These are phyloP conservation scores for Telmatherina bonti DNA, from an alignment of 2,797 vertebrate species.

Conservation along the genomic window DNA sequence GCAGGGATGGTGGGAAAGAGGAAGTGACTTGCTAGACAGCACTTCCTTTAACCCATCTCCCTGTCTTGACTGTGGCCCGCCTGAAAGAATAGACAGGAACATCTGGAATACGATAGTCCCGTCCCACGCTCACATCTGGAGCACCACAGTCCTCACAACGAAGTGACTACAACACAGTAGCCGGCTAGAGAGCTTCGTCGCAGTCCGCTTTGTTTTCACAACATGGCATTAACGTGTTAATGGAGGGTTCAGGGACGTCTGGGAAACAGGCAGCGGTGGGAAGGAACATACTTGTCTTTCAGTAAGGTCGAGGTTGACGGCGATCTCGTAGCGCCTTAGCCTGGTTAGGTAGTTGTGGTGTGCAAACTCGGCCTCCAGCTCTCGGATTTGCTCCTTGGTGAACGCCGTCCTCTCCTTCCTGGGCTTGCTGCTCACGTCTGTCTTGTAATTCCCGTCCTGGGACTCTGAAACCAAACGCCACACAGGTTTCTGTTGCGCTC, in stretches of 20 bases:
- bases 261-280: conserved; percentile 17
- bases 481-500: conserved; percentile 68
- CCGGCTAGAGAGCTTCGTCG: conserved; percentile 46
- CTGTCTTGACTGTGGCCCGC: conserved; percentile 65
- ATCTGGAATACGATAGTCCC: conserved; percentile 82
- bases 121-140: conserved; percentile 74
- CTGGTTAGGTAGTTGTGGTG: conserved; percentile 99
- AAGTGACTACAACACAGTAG: conserved; percentile 71
- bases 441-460: conserved; percentile 97
- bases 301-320: conserved; percentile 98
- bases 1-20: conserved; percentile 58
- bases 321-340: conserved; percentile 97
- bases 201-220: conserved; percentile 63
- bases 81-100: conserved; percentile 77
- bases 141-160: conserved; percentile 58
- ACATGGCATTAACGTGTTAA: conserved; percentile 68
- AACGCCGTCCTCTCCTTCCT: conserved; percentile 99
- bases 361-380: conserved; percentile 98
- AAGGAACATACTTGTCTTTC: conserved; percentile 94
- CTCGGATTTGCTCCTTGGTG: conserved; percentile 99
- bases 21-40: conserved; percentile 79
- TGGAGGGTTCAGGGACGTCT: conserved; percentile 26
- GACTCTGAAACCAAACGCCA: conserved; percentile 89
- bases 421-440: conserved; percentile 97
- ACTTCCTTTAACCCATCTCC: conserved; percentile 74